Evolutionary conservation across 2,888 invertebrate species (phyloP), one percentile per base, ranked within the genome.

Genomic region (Oeneis ivallda): DNA sequence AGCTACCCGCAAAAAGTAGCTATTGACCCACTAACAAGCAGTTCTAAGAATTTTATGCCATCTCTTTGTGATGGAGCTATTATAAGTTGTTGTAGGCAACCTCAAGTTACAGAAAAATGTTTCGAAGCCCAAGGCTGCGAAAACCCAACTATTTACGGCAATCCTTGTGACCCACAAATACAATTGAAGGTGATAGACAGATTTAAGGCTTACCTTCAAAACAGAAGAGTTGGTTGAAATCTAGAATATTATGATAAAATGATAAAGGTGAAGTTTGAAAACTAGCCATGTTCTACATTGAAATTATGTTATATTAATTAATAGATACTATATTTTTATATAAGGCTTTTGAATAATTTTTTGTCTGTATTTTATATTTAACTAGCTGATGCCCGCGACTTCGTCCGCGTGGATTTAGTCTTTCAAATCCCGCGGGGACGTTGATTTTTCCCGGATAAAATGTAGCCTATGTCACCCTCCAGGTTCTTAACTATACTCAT

Each of bases 111-210:
- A 1, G 79, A 80, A 63, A 79, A 82, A 11, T 90, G 89, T 71
- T 90, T 90, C 19, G 78, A 73, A 10, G 54, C 67, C 15, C 80
- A 83, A 66, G 87, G 87, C 0, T 90, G 89, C 61, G 79, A 76
- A 9, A 93, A 95, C 80, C 88, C 92, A 1, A 71, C 81, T n/a
- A 65, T 84, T 64, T 77, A 84, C 70, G 75, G 83, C 6, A 76
- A 81, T 61, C 88, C 88, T 60, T 90, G 90, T 71, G 79, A 83
- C 7, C 70, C 78, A 6, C 71, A 74, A 53, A 74, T 77, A 1
- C 81, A 89, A 64, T 68, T 83, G 9, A 74, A 69, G 62, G 82
- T 86, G 9, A 78, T 89, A 58, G 75, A 81, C 1, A 83, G 79
- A 64, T 86, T 83, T 65, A 80, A 83, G 65, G 5, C 26, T n/a